Evolutionary conservation across 2,888 invertebrate species (phyloP), one percentile per base, ranked within the genome.

Genomic region (Drosophila robusta): DNA sequence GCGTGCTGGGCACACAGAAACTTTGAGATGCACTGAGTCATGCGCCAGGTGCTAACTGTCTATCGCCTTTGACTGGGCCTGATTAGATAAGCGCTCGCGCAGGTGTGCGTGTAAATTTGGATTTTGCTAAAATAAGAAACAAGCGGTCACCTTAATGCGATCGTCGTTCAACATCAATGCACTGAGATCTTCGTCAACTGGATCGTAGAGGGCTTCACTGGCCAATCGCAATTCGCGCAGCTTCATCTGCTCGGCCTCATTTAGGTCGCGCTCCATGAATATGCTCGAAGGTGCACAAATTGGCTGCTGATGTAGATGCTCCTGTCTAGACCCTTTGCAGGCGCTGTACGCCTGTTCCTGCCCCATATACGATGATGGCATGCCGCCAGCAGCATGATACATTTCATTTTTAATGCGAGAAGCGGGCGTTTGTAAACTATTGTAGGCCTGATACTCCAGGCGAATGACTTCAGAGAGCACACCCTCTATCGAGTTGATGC

Each of bases 391-490:
- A 70, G 67, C 70, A 58, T 67, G 75, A 52, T 80, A 80, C 60
- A 79, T 75, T 65, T 90, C 91, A 54, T 90, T 80, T 62, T 91
- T 90, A 11, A 89, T 75, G 29, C 85, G 86, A 9, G 89, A 78
- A 8, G 79, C 64, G 0, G 55, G 50, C 18, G 75, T 64, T 47
- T 89, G 87, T 18, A 91, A 55, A 50, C 87, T 83, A 45, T 90
- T 91, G 22, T 97, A 93, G 87, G 91, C 83, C 83, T 96, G 96
- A 90, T 95, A 97, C 92, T 97, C 97, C 65, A 97, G 92, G 83
- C 96, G 96, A 74, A 97, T 97, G 8, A 97, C 97, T 87, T 97
- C 96, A 68, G 96, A 96, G 38, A 97, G 92, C 83, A 97, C 96
- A 0, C 96, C 96, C 90, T 97, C 97, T 91, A 97, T 96, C 4